Evolutionary conservation across 2,888 invertebrate genomes (phyloP).

Genomic region (Zelleria hepariella): DNA sequence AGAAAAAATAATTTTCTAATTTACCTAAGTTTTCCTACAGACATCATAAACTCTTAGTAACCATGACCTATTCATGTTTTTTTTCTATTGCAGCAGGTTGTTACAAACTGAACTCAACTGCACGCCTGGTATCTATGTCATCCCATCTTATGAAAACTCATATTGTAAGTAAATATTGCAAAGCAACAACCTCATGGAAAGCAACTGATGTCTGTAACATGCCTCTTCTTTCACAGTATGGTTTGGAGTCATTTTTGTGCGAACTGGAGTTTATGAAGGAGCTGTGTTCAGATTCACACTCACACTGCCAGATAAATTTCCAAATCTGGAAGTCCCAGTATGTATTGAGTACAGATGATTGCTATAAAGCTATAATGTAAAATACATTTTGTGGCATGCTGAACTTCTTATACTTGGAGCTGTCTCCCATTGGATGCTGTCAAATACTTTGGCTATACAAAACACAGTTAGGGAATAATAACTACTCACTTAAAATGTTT

Average conservation of each 20-base stretch:
- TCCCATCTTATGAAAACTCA: conserved; percentile 89
- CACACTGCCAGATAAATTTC: conserved; percentile 89
- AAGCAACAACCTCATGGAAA: not conserved
- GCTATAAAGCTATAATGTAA: not conserved
- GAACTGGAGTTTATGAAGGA: conserved; percentile 89
- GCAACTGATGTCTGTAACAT: conserved; percentile 10
- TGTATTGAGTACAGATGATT: conserved; percentile 37
- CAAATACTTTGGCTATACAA: too few species aligned
- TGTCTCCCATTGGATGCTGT: not conserved
- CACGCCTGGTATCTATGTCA: conserved; percentile 92
- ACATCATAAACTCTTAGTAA: too few species aligned
- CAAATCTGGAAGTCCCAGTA: conserved; percentile 86
- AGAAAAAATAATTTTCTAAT: too few species aligned
- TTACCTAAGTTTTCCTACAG: too few species aligned
- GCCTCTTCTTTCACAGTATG: conserved; percentile 76
- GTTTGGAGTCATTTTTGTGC: conserved; percentile 92
- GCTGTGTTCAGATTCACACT: conserved; percentile 93
- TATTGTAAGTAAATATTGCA: conserved; percentile 74
- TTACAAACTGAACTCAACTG: conserved; percentile 81
- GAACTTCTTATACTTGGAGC: not conserved
- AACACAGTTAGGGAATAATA: too few species aligned
- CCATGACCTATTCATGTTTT: too few species aligned
- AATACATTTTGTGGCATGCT: not conserved
- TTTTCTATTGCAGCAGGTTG: conserved; percentile 78
- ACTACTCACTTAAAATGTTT: too few species aligned